A percentile compares a stretch with the other conserved stretches of the same genome.
Conservation (phyloP, 1,140 invertebrate species). For the Cataglyphis hispanica region DNA sequence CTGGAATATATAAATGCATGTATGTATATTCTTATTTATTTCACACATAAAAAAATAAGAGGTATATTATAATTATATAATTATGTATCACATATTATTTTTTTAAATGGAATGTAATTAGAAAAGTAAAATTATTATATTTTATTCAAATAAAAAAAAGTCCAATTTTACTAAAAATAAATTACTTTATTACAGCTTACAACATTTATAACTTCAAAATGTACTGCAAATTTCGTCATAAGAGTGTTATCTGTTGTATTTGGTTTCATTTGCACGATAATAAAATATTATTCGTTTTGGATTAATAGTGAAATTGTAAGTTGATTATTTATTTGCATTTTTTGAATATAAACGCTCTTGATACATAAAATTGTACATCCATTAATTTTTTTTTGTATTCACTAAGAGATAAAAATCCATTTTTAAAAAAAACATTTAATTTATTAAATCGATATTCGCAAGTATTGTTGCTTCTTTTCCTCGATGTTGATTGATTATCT, state of each 20-base stretch:
- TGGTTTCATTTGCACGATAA: too few species aligned
- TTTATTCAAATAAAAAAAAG: not conserved
- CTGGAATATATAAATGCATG: too few species aligned
- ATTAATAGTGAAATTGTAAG: not conserved
- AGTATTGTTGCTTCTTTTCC: too few species aligned
- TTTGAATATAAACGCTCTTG: not conserved
- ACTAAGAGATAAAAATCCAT: not conserved
- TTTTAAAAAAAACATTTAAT: too few species aligned
- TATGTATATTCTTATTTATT: too few species aligned
- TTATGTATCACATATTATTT: too few species aligned
- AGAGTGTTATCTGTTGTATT: not conserved
- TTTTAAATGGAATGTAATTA: too few species aligned
- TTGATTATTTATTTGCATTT: not conserved
- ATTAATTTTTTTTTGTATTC: not conserved
- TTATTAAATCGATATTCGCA: too few species aligned
- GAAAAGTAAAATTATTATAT: too few species aligned
- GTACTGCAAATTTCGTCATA: not conserved
- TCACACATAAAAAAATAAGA: too few species aligned
- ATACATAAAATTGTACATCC: not conserved
- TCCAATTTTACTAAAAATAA: not conserved
- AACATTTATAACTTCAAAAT: slow-evolving; percentile 1
- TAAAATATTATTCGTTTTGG: not conserved
- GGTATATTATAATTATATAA: not conserved
- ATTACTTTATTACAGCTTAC: slow-evolving; percentile 13
- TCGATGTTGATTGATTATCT: too few species aligned